A percentile compares a stretch with the other conserved stretches of the same genome.
Conservation (phyloP, 2,113 vertebrate species). For the Mesoclemmys tuberculata region DNA sequence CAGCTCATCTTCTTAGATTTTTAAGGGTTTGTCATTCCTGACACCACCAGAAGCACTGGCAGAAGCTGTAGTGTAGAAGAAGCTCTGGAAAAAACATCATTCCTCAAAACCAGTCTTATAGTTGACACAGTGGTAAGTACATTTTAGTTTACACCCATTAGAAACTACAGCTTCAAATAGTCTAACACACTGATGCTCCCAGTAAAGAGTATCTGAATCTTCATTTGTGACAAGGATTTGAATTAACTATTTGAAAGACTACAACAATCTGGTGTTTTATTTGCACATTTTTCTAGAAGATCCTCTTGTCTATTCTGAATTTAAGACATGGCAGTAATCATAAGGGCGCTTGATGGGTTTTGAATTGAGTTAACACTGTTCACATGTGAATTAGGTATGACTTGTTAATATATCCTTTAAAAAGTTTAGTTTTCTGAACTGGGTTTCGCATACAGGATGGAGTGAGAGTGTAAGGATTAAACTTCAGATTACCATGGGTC, state of each 20-base stretch:
- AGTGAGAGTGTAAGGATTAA: not conserved
- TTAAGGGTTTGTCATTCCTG: not conserved
- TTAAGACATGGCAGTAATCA: not conserved
- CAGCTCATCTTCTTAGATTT: not conserved
- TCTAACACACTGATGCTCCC: not conserved
- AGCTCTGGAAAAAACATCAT: not conserved
- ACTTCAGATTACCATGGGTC: not conserved
- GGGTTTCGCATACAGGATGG: not conserved
- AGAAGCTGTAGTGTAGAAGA: not conserved
- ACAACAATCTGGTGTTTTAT: not conserved
- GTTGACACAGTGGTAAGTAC: not conserved
- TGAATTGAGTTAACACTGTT: not conserved
- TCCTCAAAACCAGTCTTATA: not conserved
- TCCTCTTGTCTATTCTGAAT: not conserved
- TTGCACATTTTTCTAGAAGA: not conserved
- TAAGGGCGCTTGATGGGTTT: not conserved
- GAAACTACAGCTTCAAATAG: not conserved
- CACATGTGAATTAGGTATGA: not conserved
- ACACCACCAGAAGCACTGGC: not conserved
- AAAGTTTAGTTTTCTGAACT: not conserved
- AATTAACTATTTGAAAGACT: accelerated
- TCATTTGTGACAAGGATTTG: not conserved
- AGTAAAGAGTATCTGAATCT: not conserved
- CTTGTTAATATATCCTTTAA: not conserved
- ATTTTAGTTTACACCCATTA: not conserved